These are phyloP conservation scores for Hycleus phaleratus DNA, from an alignment of 1,140 invertebrate species.

Conservation along the genomic window DNA sequence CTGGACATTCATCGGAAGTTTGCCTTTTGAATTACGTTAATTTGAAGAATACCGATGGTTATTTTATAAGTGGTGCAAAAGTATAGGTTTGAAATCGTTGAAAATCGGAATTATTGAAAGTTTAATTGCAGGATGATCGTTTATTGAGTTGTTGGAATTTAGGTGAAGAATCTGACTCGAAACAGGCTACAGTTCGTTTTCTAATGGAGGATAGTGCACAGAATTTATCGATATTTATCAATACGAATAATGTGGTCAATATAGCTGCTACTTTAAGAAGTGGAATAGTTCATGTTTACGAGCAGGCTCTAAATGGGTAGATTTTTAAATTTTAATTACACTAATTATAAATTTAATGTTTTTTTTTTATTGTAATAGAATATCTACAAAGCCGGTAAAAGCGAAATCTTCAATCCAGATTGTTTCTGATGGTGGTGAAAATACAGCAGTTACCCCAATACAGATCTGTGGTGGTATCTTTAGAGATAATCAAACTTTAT, in stretches of 20 bases:
- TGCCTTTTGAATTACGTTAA: slow-evolving; percentile 46
- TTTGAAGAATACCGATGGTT: slow-evolving; percentile 37
- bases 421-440: slow-evolving; percentile 46
- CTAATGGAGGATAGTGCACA: slow-evolving; percentile 58
- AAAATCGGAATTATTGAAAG: not conserved
- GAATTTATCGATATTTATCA: slow-evolving; percentile 44
- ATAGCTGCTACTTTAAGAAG: slow-evolving; percentile 60
- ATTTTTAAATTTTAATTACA: not conserved
- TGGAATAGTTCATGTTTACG: slow-evolving; percentile 69
- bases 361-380: slow-evolving; percentile 36
- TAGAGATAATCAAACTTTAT: slow-evolving; percentile 43
- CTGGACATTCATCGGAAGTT: slow-evolving; percentile 59
- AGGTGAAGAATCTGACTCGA: slow-evolving; percentile 40
- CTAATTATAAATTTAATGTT: not conserved
- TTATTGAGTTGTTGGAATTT: slow-evolving; percentile 55
- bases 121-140: slow-evolving; percentile 43
- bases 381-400: slow-evolving; percentile 60
- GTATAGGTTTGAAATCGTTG: slow-evolving; percentile 17
- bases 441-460: slow-evolving; percentile 48
- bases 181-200: slow-evolving; percentile 47
- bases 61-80: slow-evolving; percentile 54
- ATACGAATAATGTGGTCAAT: slow-evolving; percentile 44
- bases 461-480: slow-evolving; percentile 46
- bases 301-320: slow-evolving; percentile 65
- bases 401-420: slow-evolving; percentile 63